Percentiles rank a stretch among this genome's conserved stretches.
Conservation (phyloP, 2,888 invertebrate genomes). For the Cryptophagus acutangulus region DNA sequence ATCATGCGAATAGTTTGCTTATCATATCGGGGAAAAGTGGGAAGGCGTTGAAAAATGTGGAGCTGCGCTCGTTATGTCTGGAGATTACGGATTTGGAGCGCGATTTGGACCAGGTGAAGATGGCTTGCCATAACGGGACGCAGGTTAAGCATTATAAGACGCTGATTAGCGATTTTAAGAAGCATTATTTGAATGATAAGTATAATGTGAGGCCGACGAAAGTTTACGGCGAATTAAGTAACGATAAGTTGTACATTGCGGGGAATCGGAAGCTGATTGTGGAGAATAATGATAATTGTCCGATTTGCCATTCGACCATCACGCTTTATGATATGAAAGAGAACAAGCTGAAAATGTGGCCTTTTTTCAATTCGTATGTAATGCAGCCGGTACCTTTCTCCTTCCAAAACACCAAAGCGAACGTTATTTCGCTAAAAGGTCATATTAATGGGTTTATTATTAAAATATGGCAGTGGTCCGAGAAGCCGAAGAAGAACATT, state of each 20-base stretch:
- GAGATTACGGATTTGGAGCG: constrained; percentile 17
- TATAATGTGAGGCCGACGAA: no score
- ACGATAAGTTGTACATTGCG: constrained; percentile 46
- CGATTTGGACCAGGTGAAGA: constrained; percentile 31
- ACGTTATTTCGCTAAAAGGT: constrained; percentile 45
- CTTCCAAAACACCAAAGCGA: constrained; percentile 49
- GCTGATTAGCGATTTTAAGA: constrained; percentile 23
- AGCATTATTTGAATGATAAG: constrained; percentile 19
- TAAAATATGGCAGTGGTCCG: constrained; percentile 79
- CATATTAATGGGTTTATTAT: constrained; percentile 70
- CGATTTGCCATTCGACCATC: constrained; percentile 61
- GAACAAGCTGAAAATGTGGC: constrained; percentile 50
- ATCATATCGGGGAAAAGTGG: constrained; percentile 69
- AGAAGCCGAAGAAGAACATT: constrained; percentile 21
- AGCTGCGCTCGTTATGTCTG: constrained; percentile 21
- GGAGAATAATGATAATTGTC: constrained; percentile 68
- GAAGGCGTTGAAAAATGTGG: constrained; percentile 58
- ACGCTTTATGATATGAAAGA: constrained; percentile 55
- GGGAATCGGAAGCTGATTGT: constrained; percentile 63
- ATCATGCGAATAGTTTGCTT: constrained; percentile 52
- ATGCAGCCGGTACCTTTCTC: constrained; percentile 68
- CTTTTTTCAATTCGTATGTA: constrained; percentile 63
- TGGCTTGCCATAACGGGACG: constrained; percentile 56
- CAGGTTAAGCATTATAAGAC: constrained; percentile 20
- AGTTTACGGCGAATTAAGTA: no score